These are phyloP conservation scores for Crotalus horridus DNA, from an alignment of 2,113 vertebrate genomes.

Conservation along the genomic window DNA sequence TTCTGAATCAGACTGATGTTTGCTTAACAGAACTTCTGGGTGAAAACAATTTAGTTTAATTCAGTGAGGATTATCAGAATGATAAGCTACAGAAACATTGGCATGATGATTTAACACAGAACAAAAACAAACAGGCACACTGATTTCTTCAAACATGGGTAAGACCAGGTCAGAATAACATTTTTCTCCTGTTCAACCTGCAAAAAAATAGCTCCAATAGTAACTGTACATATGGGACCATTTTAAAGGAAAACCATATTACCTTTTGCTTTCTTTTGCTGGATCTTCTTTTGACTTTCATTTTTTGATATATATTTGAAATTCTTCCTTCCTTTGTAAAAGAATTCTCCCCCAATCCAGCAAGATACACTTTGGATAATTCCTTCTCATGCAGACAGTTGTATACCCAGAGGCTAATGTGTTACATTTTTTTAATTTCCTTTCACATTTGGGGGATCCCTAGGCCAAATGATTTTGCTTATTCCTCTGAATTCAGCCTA, in stretches of 20 bases:
- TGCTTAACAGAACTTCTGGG: slow-evolving; percentile 13
- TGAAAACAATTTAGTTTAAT: slow-evolving; percentile 9
- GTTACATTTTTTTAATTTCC: fast-evolving
- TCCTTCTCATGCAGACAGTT: neutral
- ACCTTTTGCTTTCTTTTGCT: neutral
- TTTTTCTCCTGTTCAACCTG: neutral
- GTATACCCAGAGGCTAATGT: neutral
- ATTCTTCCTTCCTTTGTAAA: neutral
- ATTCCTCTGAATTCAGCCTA: neutral
- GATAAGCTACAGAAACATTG: neutral
- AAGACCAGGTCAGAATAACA: neutral
- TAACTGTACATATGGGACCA: neutral
- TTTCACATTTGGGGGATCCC: neutral
- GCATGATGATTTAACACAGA: neutral
- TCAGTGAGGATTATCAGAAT: slow-evolving; percentile 13
- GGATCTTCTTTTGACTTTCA: neutral
- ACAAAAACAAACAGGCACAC: neutral
- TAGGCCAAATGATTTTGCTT: neutral
- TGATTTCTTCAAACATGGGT: neutral
- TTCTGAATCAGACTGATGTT: slow-evolving; percentile 17
- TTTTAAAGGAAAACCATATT: neutral
- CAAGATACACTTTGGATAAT: neutral
- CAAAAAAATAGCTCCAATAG: neutral
- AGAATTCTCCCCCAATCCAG: neutral
- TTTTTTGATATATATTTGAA: neutral